These are phyloP conservation scores for Ameiurus melas DNA, from an alignment of 2,113 vertebrate genomes.

Conservation along the genomic window DNA sequence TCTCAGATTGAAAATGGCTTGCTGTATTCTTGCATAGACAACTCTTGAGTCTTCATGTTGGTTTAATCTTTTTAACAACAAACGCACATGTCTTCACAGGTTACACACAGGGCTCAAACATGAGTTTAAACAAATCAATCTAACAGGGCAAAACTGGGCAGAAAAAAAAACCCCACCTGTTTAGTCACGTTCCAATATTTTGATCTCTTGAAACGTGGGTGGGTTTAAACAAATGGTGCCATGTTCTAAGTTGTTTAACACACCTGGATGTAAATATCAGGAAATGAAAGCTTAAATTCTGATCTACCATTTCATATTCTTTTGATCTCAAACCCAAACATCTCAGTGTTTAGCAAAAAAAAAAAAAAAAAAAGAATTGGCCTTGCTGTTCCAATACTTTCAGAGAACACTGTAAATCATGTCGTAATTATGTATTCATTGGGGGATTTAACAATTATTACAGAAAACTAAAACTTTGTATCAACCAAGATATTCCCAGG, in stretches of 20 bases:
- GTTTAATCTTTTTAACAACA: not conserved
- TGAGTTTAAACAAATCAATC: not conserved
- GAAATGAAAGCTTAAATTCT: not conserved
- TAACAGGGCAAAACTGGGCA: not conserved
- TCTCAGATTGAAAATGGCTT: not conserved
- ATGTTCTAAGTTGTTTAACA: not conserved
- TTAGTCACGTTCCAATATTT: not conserved
- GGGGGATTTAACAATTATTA: not conserved
- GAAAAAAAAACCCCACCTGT: not conserved
- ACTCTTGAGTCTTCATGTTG: not conserved
- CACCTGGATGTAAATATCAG: not conserved
- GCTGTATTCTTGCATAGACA: not conserved
- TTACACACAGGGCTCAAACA: not conserved
- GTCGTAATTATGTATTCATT: not conserved
- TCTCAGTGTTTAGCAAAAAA: not conserved
- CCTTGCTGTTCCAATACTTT: not conserved
- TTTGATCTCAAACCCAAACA: not conserved
- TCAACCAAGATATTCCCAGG: not conserved
- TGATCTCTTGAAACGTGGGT: not conserved
- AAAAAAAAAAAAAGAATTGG: not conserved
- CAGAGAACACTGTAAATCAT: not conserved
- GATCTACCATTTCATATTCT: not conserved
- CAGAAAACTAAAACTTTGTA: not conserved
- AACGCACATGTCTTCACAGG: not conserved
- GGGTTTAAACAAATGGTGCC: not conserved